Base-by-base conservation (phyloP, 1,140 invertebrate genomes). In the Gonatopus flavifemur region DNA sequence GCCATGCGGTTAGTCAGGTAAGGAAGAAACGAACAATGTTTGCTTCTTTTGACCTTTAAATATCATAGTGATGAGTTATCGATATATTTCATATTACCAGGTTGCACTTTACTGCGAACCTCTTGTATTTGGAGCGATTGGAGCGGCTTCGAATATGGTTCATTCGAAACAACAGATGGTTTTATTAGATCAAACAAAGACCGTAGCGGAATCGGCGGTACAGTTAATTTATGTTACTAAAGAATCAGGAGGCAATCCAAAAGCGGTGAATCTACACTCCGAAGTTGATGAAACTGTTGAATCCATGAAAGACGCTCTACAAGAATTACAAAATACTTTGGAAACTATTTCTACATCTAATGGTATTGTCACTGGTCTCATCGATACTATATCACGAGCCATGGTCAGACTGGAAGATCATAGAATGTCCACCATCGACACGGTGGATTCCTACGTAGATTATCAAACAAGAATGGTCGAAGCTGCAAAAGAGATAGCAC, bases 401-500 rank as follows among this genome's bases (percentile, higher is more conserved):
- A 93, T 97, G 69, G 84, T 88, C 0, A 79, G 87, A 21, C 82
- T 97, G 41, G 87, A 89, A 8, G 87, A 91, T 62, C 83, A 88
- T 58, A 69, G 76, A 28, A 74, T 74, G 40, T 77, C 76, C 4
- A 71, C 66, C 0, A 63, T 72, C 57, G 84, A 64, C 66, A 82
- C 56, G 25, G 66, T 79, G 44, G 87, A 88, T 44, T 86, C 83
- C 35, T 98, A 94, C 70, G 96, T 97, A 2, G 94, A 98, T 74
- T 97, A 95, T 74, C 97, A 99, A 73, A 98, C 96, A 0, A 82
- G 94, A 46, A 98, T 99, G 95, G 93, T 98, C 3, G 86, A 87
- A 52, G 84, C 87, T 30, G 88, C 93, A 1, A 98, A 98, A 77
- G 94, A 98, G 70, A 97, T 99, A 52, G 93, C 94, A 0, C 81